Evolutionary conservation across 2,888 invertebrate species (phyloP), one percentile per base, ranked within the genome.

Genomic region (Holacanthella duospinosa): DNA sequence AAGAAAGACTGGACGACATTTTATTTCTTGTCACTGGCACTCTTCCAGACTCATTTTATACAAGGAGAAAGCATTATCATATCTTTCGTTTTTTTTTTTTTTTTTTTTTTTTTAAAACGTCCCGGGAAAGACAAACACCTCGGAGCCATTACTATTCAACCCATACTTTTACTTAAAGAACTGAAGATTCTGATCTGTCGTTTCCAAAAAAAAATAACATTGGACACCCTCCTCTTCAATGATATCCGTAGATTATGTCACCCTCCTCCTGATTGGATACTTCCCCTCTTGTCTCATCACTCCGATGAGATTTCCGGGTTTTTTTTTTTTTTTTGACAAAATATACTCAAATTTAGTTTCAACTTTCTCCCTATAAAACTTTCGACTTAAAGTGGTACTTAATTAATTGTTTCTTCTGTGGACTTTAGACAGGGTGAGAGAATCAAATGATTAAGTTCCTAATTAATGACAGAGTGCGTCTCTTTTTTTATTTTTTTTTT

Each of bases 171-270:
- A n/a, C n/a, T n/a, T n/a, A 36, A 36, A 36, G 6, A 16, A 12
- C 36, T 16, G 16, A 12, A 36, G 36, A 16, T 36, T 36, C 16
- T 6, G 36, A 36, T 36, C 36, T 12, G 36, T 6, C 16, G n/a
- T 36, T 36, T 36, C 9, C 6, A 36, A 36, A 36, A 6, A 36
- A 36, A 36, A 16, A 36, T 12, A 36, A 36, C 6, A 36, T 36
- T 36, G 36, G 36, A n/a, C n/a, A n/a, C n/a, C n/a, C n/a, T n/a
- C n/a, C n/a, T n/a, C n/a, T n/a, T n/a, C n/a, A n/a, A n/a, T n/a
- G n/a, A n/a, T n/a, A n/a, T n/a, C n/a, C n/a, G n/a, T n/a, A 48
- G 48, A 48, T 48, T 48, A 48, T 48, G 48, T 48, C 48, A 48
- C 48, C 48, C 48, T 48, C 48, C 4, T 48, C 48, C 48, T 48